Conservation (phyloP, 35 echinoderm and acorn worm genomes). For the Patiria miniata region DNA sequence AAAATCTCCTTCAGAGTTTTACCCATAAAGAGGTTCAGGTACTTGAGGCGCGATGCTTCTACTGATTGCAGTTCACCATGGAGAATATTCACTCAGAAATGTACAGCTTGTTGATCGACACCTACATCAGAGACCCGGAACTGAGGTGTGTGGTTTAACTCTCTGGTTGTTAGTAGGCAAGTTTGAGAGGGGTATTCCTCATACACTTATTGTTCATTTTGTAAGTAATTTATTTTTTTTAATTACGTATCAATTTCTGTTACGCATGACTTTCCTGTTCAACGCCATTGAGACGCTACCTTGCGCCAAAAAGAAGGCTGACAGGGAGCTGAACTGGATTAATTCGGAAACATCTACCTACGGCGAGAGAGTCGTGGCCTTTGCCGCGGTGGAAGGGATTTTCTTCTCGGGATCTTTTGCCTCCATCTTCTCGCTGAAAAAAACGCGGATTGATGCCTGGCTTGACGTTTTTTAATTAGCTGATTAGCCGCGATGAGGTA, state of each 20-base stretch:
- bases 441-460: conserved; percentile 95
- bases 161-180: too few species aligned
- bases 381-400: conserved; percentile 97
- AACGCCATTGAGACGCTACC: conserved; percentile 95
- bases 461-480: conserved; percentile 97
- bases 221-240: too few species aligned
- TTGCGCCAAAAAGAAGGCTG: conserved; percentile 90
- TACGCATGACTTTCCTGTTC: conserved; percentile 67
- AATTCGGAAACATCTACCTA: conserved; percentile 59
- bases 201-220: too few species aligned
- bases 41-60: conserved; percentile 93
- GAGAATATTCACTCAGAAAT: conserved; percentile 99
- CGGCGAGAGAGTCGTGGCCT: conserved; percentile 86
- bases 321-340: conserved; percentile 96
- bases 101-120: conserved; percentile 92
- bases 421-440: conserved; percentile 97
- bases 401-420: conserved; percentile 99
- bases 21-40: conserved; percentile 96
- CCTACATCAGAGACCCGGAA: conserved; percentile 85
- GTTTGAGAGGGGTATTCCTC: too few species aligned
- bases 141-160: conserved; percentile 75
- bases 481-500: conserved; percentile 99
- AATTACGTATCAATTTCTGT: too few species aligned
- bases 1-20: conserved; percentile 93
- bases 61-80: conserved; percentile 98